These are phyloP conservation scores for Pararge aegeria DNA, from an alignment of 1,140 invertebrate species.

Conservation along the genomic window DNA sequence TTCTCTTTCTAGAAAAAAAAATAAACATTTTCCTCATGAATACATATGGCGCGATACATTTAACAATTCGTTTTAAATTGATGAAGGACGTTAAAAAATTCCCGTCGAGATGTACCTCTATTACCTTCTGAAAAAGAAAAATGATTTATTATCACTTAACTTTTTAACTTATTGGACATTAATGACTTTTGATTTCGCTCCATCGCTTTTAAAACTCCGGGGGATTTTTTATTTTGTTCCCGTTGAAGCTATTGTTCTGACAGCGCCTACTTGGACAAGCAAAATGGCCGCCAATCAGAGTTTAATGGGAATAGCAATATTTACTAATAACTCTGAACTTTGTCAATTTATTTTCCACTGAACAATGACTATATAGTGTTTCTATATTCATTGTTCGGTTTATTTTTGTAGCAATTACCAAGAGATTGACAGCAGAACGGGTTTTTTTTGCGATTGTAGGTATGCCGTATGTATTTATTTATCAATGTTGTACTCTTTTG, in stretches of 20 bases:
- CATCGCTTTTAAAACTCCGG: constrained; percentile 37
- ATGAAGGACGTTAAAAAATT: constrained; percentile 71
- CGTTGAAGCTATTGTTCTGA: neutral
- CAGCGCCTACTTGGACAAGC: neutral
- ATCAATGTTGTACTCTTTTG: no score
- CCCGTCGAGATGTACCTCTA: constrained; percentile 49
- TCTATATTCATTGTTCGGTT: no score
- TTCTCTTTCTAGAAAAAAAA: neutral
- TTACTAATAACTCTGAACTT: no score
- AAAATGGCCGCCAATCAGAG: neutral
- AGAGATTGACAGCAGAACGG: no score
- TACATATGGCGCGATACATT: constrained; percentile 15
- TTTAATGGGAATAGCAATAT: no score
- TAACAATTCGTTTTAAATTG: constrained; percentile 55
- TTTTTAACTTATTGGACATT: constrained; percentile 78
- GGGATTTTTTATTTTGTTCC: neutral
- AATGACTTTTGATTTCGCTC: constrained; percentile 76
- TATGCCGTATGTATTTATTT: no score
- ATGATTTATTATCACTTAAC: constrained; percentile 73
- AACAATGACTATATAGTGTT: no score
- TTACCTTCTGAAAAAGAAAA: constrained; percentile 53
- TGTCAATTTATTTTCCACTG: no score
- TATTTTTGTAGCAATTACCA: no score
- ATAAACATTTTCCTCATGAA: neutral
- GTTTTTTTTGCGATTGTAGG: no score